These are phyloP conservation scores for Rhopilema esculentum DNA, from an alignment of 30 jellyfish, hydroid and myxozoan species.

Conservation along the genomic window DNA sequence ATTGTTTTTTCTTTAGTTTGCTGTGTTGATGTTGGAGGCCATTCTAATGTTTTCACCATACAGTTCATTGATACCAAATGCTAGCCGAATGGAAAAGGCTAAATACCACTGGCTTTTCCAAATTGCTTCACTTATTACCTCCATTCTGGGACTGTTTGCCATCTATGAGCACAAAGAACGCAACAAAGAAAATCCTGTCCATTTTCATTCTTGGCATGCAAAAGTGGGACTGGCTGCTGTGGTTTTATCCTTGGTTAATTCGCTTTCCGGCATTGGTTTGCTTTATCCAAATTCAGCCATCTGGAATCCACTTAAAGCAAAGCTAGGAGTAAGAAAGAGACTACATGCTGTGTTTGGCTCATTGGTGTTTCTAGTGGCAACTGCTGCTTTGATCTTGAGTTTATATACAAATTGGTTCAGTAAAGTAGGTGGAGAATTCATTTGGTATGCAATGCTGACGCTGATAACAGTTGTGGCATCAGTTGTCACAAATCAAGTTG, in stretches of 20 bases:
- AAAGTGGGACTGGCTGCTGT: slow-evolving; percentile 71
- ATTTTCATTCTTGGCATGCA: slow-evolving; percentile 87
- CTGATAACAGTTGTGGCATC: slow-evolving; percentile 74
- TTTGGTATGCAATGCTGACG: slow-evolving; percentile 76
- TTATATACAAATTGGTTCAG: slow-evolving; percentile 76
- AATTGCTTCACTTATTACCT: slow-evolving; percentile 56
- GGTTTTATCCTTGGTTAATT: slow-evolving; percentile 43
- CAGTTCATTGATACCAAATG: slow-evolving; percentile 78
- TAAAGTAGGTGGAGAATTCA: slow-evolving; percentile 67
- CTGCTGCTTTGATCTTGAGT: slow-evolving; percentile 73
- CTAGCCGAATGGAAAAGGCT: slow-evolving; percentile 70
- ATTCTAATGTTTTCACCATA: slow-evolving; percentile 81
- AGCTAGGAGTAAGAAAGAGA: slow-evolving; percentile 74
- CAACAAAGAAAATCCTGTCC: slow-evolving; percentile 66
- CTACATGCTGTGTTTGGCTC: slow-evolving; percentile 83
- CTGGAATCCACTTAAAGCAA: slow-evolving; percentile 63
- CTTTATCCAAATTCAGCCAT: slow-evolving; percentile 58
- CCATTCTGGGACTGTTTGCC: slow-evolving; percentile 81
- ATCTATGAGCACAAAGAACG: slow-evolving; percentile 62
- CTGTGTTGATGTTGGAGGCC: slow-evolving; percentile 88
- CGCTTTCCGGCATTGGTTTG: slow-evolving; percentile 70
- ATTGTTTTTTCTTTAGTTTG: slow-evolving; percentile 66
- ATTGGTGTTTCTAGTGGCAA: slow-evolving; percentile 71
- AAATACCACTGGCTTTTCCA: slow-evolving; percentile 88
- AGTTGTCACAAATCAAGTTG: slow-evolving; percentile 81